Evolutionary conservation across 1,140 invertebrate species (phyloP), one percentile per base, ranked within the genome.

Genomic region (Leptopilina boulardi): DNA sequence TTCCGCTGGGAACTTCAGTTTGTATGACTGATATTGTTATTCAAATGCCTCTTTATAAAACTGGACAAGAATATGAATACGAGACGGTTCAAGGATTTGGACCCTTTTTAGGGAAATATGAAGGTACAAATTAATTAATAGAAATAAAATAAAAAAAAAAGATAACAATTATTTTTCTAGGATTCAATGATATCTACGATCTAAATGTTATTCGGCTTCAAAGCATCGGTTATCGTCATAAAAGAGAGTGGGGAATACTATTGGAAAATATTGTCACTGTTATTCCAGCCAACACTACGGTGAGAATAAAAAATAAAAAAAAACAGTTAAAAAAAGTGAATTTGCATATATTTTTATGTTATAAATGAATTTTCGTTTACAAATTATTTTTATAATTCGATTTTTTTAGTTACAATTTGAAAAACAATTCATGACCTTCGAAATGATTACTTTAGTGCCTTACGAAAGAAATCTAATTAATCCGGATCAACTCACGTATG

Each of bases 231-330:
- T 92, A 89, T 73, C 88, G 90, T 84, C 92, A 94, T 85, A 92
- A 92, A 82, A 92, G 92, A 42, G 89, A 92, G 54, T 96, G 94
- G 91, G 95, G 95, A 51, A 93, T 95, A 82, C 89, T 94, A 71
- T 92, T 96, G 59, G 95, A 96, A 87, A 95, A 94, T 85, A 89
- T 94, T 77, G 89, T 95, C 13, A 84, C 92, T 59, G 91, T 94
- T n/a, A 88, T 86, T 10, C 77, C 77, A 21, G 82, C 87, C 2
- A 82, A 85, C 47, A 81, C 83, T 9, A 81, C 82, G 71, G 86
- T 87, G 42, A 59, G 19, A 9, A 59, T 26, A 4, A 2, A 30
- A 59, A 15, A 6, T 2, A 81, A 71, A 75, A 73, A 51, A 42
- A 18, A n/a, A n/a, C n/a, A n/a, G n/a, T n/a, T n/a, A n/a, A n/a